Percentiles rank a stretch among this genome's conserved stretches.
These are phyloP conservation scores for Willisornis vidua DNA, from an alignment of 2,113 vertebrate genomes.

Conservation along the genomic window DNA sequence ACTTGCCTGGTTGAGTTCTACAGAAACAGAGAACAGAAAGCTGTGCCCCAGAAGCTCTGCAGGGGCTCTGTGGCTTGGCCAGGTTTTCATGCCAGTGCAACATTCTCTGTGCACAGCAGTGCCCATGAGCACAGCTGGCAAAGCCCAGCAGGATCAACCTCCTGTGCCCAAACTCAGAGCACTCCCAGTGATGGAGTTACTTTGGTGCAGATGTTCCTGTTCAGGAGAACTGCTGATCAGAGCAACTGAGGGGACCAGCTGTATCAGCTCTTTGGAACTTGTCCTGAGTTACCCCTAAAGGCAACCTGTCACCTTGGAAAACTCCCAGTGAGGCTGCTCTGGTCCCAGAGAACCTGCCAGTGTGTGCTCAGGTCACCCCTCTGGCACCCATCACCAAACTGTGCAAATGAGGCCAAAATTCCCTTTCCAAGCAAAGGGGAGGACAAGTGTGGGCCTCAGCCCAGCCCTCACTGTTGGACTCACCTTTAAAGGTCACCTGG, in stretches of 20 bases:
- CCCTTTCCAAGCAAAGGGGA: neutral
- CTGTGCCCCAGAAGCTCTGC: neutral
- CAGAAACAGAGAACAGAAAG: neutral
- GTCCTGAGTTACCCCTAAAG: neutral
- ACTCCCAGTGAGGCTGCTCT: neutral
- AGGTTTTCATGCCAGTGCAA: neutral
- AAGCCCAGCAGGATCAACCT: neutral
- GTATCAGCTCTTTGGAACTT: neutral
- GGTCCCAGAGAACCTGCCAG: neutral
- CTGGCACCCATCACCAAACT: neutral
- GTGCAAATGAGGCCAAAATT: neutral
- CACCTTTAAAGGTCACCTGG: neutral
- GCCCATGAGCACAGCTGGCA: neutral
- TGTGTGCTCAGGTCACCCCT: neutral
- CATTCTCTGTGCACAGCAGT: neutral
- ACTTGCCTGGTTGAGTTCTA: neutral
- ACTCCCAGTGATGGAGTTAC: no score
- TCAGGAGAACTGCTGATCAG: neutral
- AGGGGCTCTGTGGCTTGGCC: neutral
- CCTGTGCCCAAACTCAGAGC: neutral
- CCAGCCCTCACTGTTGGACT: neutral
- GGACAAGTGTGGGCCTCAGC: neutral
- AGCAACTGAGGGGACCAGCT: fast-evolving
- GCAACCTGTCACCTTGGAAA: neutral
- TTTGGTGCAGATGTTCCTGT: neutral